These are phyloP conservation scores for Steatocranus sp. DNA, from an alignment of 2,797 vertebrate genomes.

Conservation along the genomic window DNA sequence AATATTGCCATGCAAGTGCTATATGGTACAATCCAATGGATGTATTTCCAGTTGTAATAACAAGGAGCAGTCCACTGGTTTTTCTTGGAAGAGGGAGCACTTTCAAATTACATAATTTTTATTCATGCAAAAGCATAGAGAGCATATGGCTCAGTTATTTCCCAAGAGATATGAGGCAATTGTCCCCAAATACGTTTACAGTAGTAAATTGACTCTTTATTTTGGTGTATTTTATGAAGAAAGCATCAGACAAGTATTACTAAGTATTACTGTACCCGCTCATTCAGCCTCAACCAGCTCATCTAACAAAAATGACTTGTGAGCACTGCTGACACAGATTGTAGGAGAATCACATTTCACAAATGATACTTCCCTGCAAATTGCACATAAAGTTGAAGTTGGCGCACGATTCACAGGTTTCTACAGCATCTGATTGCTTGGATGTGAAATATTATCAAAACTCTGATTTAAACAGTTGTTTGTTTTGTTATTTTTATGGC, in stretches of 20 bases:
- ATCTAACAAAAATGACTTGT: not conserved
- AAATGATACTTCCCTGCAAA: not conserved
- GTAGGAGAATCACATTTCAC: not conserved
- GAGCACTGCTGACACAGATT: not conserved
- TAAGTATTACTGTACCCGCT: not conserved
- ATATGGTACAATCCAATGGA: not conserved
- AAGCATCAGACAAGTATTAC: not conserved
- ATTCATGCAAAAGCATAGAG: not conserved
- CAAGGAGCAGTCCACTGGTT: not conserved
- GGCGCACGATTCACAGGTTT: not conserved
- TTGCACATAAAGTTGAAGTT: not conserved
- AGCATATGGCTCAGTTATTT: not conserved
- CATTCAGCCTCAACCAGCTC: not conserved
- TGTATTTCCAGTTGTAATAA: conserved; percentile 15
- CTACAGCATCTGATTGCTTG: not conserved
- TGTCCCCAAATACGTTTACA: not conserved
- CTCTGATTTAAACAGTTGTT: not conserved
- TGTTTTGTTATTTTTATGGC: not conserved
- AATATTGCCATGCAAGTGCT: conserved; percentile 2
- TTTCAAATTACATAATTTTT: not conserved
- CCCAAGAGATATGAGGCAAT: not conserved
- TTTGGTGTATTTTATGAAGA: not conserved
- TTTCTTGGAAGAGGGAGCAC: not conserved
- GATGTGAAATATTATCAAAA: not conserved
- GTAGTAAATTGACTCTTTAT: not conserved